Conservation (phyloP, 2,888 invertebrate species). For the Heliothis peltigera region DNA sequence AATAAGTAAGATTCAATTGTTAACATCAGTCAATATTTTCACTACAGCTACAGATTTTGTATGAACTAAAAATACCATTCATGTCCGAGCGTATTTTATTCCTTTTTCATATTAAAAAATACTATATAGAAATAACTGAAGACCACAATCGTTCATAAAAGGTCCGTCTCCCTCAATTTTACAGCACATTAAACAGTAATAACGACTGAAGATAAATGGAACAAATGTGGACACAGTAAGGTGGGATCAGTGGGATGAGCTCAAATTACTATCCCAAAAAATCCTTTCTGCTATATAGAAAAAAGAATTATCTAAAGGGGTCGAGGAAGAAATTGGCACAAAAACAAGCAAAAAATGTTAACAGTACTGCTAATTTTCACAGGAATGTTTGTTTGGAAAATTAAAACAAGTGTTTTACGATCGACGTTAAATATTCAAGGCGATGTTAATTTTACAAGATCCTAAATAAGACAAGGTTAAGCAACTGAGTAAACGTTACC, state of each 20-base stretch:
- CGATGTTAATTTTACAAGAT: neutral
- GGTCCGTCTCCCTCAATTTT: constrained; percentile 63
- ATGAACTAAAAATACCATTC: too few relatives aligned
- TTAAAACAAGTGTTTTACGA: neutral
- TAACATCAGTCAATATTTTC: too few relatives aligned
- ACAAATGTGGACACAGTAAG: constrained; percentile 65
- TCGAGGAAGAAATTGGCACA: constrained; percentile 20
- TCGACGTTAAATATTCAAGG: neutral
- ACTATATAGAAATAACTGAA: constrained; percentile 9
- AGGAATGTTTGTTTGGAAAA: neutral
- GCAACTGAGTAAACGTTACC: constrained; percentile 30
- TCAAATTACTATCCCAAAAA: constrained; percentile 61
- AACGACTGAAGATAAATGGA: constrained; percentile 67
- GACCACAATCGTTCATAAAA: constrained; percentile 43
- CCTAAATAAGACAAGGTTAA: constrained; percentile 28
- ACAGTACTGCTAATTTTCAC: constrained; percentile 4
- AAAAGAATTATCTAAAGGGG: constrained; percentile 47
- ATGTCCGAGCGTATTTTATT: neutral
- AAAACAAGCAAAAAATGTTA: constrained; percentile 47
- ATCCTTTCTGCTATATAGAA: constrained; percentile 67
- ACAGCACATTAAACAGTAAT: constrained; percentile 70
- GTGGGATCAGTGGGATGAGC: constrained; percentile 36
- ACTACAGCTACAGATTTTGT: too few relatives aligned
- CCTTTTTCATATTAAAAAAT: neutral
- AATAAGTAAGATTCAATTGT: too few relatives aligned